Conservation (phyloP, 1,140 invertebrate species). For the Hyles vespertilio region DNA sequence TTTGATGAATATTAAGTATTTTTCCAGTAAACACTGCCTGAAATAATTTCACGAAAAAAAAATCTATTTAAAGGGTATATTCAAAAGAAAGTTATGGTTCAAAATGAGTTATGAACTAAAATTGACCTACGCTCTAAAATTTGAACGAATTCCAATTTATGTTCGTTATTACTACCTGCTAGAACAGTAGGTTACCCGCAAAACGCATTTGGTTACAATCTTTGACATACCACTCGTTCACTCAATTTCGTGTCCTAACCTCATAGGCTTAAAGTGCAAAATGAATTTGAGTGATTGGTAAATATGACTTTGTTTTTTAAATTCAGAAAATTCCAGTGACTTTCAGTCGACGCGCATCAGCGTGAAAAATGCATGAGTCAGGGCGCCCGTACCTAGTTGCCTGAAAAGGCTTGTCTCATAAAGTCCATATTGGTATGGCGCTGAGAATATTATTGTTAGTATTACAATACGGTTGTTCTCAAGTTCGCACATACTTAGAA, state of each 20-base stretch:
- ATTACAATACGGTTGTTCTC: not conserved
- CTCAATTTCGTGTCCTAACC: not conserved
- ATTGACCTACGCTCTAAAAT: no score
- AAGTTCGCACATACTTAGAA: not conserved
- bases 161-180: constrained; percentile 13
- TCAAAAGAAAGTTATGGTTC: constrained; percentile 28
- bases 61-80: not conserved
- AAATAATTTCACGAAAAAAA: no score
- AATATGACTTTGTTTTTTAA: constrained; percentile 27
- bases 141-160: not conserved
- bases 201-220: constrained; percentile 13
- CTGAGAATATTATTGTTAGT: not conserved
- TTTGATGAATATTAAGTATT: no score
- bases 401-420: constrained; percentile 14
- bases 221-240: not conserved
- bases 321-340: constrained; percentile 35
- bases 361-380: constrained; percentile 42
- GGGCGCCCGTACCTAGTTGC: constrained; percentile 25
- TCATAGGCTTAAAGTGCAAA: no score
- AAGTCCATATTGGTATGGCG: constrained; percentile 1
- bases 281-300: no score
- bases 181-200: constrained; percentile 17
- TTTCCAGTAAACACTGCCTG: no score
- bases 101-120: constrained; percentile 8
- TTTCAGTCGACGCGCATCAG: constrained; percentile 24